Base-by-base conservation (phyloP, 2,113 vertebrate genomes). In the Sphyrna mokarran region DNA sequence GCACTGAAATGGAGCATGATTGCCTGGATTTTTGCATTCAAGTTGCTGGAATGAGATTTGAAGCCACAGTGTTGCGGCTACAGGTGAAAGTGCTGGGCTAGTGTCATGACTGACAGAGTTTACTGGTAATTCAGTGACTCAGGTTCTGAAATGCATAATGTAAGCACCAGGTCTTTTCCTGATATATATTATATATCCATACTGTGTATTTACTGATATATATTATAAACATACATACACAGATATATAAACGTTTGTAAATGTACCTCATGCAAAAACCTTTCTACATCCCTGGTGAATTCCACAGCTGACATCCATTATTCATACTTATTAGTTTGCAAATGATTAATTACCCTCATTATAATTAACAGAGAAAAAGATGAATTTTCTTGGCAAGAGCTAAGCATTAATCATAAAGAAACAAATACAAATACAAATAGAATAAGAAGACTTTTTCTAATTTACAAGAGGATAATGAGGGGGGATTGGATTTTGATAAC, bases 341-440 rank as follows among this genome's bases (percentile, higher is more conserved):
- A 96, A 97, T 98, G 97, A 98, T 98, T 98, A 98, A 98, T 98
- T 98, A 97, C 96, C 97, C 97, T 97, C 97, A 97, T 98, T 98
- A 97, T 97, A 97, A 97, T 98, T 97, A 97, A 97, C 96, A 96
- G 96, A 96, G 96, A 97, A 97, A 93, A 68, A 96, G 97, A 97
- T 97, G 97, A 97, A 96, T 96, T 97, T 98, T 98, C 97, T 97
- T 98, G 97, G 97, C 97, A 97, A 98, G 97, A 97, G 97, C 97
- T 96, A 96, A 97, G 97, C 97, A 97, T 98, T 97, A 98, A 98
- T 98, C 97, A 97, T 97, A 97, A 93, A 70, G 95, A 69, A 96
- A 96, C 95, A 96, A 97, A 96, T 97, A 96, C 97, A 97, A 97
- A 97, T 96, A 96, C 97, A 97, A 97, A 98, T 97, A 97, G 89